Percentiles rank a stretch among this genome's conserved stretches.
These are phyloP conservation scores for Nerophis ophidion DNA, from an alignment of 2,113 vertebrate species.

Conservation along the genomic window DNA sequence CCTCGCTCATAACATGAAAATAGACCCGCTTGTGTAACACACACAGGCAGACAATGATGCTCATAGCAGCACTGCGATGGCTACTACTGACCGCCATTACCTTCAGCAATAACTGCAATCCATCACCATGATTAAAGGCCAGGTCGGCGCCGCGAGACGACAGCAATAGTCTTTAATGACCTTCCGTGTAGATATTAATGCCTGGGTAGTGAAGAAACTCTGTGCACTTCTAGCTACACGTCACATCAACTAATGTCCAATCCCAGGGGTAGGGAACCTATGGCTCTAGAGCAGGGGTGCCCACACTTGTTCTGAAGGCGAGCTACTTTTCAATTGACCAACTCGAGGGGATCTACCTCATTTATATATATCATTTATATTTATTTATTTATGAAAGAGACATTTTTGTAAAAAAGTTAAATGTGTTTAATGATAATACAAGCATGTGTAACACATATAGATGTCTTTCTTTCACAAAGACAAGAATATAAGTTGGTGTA, in stretches of 20 bases:
- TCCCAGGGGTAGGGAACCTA: too few relatives aligned
- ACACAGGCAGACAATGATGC: conserved; percentile 26
- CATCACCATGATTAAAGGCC: conserved; percentile 8
- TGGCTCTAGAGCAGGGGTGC: too few relatives aligned
- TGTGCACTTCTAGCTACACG: not conserved
- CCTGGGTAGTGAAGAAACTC: conserved; percentile 10
- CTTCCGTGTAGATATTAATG: conserved; percentile 10
- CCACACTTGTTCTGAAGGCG: too few relatives aligned
- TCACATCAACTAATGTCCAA: conserved; percentile 27
- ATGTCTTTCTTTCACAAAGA: too few relatives aligned
- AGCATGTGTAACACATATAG: too few relatives aligned
- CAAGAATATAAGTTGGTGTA: too few relatives aligned
- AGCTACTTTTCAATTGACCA: too few relatives aligned
- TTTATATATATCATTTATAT: too few relatives aligned
- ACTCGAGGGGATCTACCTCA: too few relatives aligned
- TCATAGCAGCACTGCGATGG: not conserved
- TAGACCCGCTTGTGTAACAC: conserved; percentile 43
- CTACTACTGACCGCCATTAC: conserved; percentile 3
- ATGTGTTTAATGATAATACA: too few relatives aligned
- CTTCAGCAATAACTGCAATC: conserved; percentile 1
- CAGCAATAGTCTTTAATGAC: not conserved
- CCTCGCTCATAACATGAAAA: conserved; percentile 58
- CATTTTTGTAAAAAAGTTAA: too few relatives aligned
- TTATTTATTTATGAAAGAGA: too few relatives aligned
- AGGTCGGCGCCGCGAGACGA: conserved; percentile 1